A percentile compares a stretch with the other conserved stretches of the same genome.
phyloP scores from a whole-genome alignment of 2,888 invertebrate genomes.

The Drosophila flavopinicola region DNA sequence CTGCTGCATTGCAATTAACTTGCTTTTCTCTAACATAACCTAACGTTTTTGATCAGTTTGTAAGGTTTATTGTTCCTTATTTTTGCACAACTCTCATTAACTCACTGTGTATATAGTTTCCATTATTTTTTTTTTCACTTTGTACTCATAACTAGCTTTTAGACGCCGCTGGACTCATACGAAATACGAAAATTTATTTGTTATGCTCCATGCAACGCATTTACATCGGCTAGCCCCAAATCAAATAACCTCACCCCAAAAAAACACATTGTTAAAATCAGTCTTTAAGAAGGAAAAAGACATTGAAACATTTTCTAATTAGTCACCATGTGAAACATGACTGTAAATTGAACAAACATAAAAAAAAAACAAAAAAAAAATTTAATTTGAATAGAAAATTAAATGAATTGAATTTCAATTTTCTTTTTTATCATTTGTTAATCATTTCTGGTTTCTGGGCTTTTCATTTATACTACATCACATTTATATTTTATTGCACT shows the following conservation, averaged over 20 bases:
- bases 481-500: background rate
- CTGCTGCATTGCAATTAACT: conserved; percentile 6
- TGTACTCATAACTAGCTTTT: conserved; percentile 25
- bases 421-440: conserved; percentile 52
- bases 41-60: conserved; percentile 7
- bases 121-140: background rate
- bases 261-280: too few species aligned
- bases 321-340: conserved; percentile 58
- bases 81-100: background rate
- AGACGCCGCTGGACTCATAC: conserved; percentile 22
- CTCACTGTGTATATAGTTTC: conserved; percentile 33
- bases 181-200: conserved; percentile 27
- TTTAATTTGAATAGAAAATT: conserved; percentile 46
- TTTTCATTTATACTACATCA: background rate
- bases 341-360: conserved; percentile 30
- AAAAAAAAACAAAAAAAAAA: conserved; percentile 4
- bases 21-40: conserved; percentile 4
- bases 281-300: conserved; percentile 10
- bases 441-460: conserved; percentile 54
- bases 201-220: conserved; percentile 36
- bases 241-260: too few species aligned
- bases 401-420: conserved; percentile 63
- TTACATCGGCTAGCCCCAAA: conserved; percentile 18
- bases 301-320: conserved; percentile 8
- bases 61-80: conserved; percentile 11